A percentile compares a stretch with the other conserved stretches of the same genome.
phyloP scores from a whole-genome alignment of 2,113 vertebrate species.

The Nycticorax nycticorax region DNA sequence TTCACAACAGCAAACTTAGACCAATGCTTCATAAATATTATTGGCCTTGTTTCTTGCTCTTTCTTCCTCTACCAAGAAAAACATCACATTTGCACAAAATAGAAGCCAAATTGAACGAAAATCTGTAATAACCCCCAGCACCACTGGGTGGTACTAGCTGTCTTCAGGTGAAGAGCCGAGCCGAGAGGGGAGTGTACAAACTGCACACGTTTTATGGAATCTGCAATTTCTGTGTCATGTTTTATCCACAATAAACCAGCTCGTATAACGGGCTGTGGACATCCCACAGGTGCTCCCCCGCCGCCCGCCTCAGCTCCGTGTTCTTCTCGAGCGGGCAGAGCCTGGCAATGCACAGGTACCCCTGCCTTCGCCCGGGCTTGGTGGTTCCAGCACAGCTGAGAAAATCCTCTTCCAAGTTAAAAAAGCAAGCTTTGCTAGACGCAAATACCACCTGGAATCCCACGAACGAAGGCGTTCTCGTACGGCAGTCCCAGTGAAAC shows the following conservation, averaged over 20 bases:
- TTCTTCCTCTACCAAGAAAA: not conserved
- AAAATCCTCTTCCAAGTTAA: not conserved
- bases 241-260: not conserved
- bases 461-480: not conserved
- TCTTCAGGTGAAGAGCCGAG: not conserved
- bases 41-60: not conserved
- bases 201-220: not conserved
- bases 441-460: not conserved
- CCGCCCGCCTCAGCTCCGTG: rapidly evolving
- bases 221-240: not conserved
- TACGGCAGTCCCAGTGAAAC: not conserved
- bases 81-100: rapidly evolving
- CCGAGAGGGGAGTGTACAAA: rapidly evolving
- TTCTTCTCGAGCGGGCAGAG: not conserved
- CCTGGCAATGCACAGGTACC: rapidly evolving
- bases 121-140: not conserved
- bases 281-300: not conserved
- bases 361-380: rapidly evolving
- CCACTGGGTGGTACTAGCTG: conserved; percentile 66
- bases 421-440: not conserved
- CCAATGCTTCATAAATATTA: not conserved
- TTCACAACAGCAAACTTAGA: not conserved
- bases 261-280: not conserved
- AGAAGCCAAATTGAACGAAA: rapidly evolving
- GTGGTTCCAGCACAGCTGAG: not conserved